phyloP scores from a whole-genome alignment of 2,888 invertebrate genomes.

The Stratiomys singularior region DNA sequence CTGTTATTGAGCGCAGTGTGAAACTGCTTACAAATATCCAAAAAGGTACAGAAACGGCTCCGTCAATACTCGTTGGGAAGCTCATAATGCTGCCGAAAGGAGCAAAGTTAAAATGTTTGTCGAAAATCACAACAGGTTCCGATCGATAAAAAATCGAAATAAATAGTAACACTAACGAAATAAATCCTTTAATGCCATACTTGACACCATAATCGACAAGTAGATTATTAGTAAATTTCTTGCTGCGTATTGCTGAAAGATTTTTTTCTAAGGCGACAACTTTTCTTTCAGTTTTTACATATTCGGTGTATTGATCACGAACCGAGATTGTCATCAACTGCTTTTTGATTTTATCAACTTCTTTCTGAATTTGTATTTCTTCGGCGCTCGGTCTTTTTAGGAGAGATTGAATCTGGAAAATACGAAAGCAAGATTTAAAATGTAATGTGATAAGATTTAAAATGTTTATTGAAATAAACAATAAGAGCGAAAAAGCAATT shows the following conservation, averaged over 20 bases:
- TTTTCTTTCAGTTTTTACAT: constrained; percentile 52
- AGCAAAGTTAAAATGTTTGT: constrained; percentile 64
- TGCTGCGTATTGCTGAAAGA: constrained; percentile 9
- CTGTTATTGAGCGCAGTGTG: constrained; percentile 60
- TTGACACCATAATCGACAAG: constrained; percentile 46
- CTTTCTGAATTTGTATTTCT: constrained; percentile 39
- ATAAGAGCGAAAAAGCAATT: no score
- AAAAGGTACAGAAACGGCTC: constrained; percentile 67
- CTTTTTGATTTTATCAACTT: constrained; percentile 46
- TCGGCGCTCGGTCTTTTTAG: constrained; percentile 45
- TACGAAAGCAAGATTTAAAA: not conserved
- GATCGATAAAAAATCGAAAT: constrained; percentile 65
- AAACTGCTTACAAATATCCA: constrained; percentile 68
- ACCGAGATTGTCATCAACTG: constrained; percentile 50
- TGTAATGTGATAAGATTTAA: not conserved
- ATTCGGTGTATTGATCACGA: constrained; percentile 49
- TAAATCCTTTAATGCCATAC: constrained; percentile 63
- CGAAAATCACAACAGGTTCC: constrained; percentile 66
- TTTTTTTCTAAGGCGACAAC: constrained; percentile 48
- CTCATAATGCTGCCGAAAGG: constrained; percentile 67
- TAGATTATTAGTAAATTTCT: constrained; percentile 26
- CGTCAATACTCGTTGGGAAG: constrained; percentile 66
- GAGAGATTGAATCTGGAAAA: constrained; percentile 48
- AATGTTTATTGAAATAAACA: not conserved
- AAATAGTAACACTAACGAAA: constrained; percentile 59